These are phyloP conservation scores for Aix galericulata DNA, from an alignment of 2,113 vertebrate species.

Conservation along the genomic window DNA sequence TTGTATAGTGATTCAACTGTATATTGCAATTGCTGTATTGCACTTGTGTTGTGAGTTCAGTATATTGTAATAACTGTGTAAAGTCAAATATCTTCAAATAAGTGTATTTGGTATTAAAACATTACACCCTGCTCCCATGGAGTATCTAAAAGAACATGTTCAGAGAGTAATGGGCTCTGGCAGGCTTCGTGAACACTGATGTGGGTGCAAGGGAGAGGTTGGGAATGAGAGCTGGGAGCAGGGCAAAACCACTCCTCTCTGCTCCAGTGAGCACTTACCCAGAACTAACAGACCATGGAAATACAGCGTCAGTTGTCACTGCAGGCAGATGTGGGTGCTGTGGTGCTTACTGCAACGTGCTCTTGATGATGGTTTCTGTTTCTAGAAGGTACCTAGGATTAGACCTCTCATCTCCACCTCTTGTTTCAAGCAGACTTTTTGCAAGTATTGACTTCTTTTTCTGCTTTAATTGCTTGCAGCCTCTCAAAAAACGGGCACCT, in stretches of 20 bases:
- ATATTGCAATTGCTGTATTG: not conserved
- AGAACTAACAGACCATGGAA: not conserved
- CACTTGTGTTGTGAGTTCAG: not conserved
- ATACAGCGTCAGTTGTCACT: accelerated
- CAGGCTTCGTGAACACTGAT: not conserved
- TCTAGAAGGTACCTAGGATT: not conserved
- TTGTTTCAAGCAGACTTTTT: not conserved
- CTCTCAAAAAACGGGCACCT: not conserved
- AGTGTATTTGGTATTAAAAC: not conserved
- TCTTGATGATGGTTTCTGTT: not conserved
- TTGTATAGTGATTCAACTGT: not conserved
- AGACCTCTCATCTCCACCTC: not conserved
- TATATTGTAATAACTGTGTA: no score
- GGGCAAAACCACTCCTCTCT: not conserved
- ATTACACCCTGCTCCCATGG: not conserved
- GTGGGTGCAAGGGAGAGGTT: not conserved
- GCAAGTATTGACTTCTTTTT: not conserved
- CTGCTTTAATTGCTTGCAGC: not conserved
- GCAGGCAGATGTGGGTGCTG: not conserved
- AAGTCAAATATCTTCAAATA: not conserved
- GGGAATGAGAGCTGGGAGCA: not conserved
- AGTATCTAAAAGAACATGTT: not conserved
- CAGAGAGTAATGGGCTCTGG: not conserved
- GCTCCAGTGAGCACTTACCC: accelerated
- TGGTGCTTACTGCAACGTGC: not conserved